Evolutionary conservation across 2,797 vertebrate genomes (phyloP), one percentile per base, ranked within the genome.

Genomic region (Hippoglossus hippoglossus): DNA sequence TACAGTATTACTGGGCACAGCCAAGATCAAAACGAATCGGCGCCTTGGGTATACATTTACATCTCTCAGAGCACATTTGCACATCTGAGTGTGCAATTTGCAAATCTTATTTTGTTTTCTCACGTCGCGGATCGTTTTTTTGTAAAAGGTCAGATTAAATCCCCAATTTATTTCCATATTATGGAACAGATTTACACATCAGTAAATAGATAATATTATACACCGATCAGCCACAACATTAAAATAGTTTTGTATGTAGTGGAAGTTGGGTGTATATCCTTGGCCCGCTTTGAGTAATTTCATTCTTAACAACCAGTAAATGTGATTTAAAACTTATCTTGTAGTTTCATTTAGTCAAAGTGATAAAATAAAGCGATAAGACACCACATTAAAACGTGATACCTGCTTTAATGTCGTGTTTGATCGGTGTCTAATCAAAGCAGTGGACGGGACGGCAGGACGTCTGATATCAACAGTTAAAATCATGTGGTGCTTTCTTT

Each of bases 11-110:
- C 19, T n/a, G 24, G 22, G 28, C 11, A 28, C 6, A 1, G 44
- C 11, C 11, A 52, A 46, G 21, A 77, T 79, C 36, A 51, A 53
- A 71, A 75, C 34, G 21, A 41, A 63, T 21, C 6, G 8, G 28
- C 1, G 16, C 59, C 59, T 65, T 69, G 59, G 46, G 53, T 71
- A 26, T 28, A 55, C 46, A 83, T 85, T 80, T 66, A 68, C 73
- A 83, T 85, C 65, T 67, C 61, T 79, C 63, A 74, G 28, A 71
- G 57, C 59, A 34, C 60, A 81, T 86, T 81, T 85, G 71, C 84
- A 84, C 69, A 83, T 84, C 64, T 73, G 61, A 77, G 75, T 61
- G 13, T 24, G 46, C 25, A 60, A 60, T 80, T 67, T 72, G 67
- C 63, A 79, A 70, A 72, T 68, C 13, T 64, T 54, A 51, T 59